Evolutionary conservation across 2,888 invertebrate genomes (phyloP).

Genomic region (Melinaea marsaeus): DNA sequence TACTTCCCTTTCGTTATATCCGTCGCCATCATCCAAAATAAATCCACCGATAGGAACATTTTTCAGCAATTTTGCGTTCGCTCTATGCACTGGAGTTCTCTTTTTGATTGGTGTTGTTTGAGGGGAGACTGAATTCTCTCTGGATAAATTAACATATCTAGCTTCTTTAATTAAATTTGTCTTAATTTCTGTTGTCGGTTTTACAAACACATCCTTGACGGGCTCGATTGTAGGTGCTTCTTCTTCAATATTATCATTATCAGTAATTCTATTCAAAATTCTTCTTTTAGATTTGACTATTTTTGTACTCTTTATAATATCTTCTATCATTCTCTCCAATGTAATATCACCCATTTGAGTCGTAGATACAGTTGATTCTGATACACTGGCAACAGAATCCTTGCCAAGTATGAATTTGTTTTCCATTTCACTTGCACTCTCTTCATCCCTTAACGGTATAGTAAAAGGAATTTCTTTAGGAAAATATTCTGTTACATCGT

Average conservation of each 20-base stretch:
- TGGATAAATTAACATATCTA: slow-evolving; percentile 62
- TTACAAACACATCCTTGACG: slow-evolving; percentile 65
- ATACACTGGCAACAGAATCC: slow-evolving; percentile 55
- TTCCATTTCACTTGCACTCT: slow-evolving; percentile 70
- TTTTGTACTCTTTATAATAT: slow-evolving; percentile 78
- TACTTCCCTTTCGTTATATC: slow-evolving; percentile 73
- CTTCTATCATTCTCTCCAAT: slow-evolving; percentile 80
- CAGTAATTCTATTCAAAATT: slow-evolving; percentile 49
- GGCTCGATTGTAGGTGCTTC: slow-evolving; percentile 53
- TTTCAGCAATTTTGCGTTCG: slow-evolving; percentile 61
- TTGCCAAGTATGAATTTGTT: slow-evolving; percentile 68
- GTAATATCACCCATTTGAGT: slow-evolving; percentile 75
- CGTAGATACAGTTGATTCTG: slow-evolving; percentile 70
- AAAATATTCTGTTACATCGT: slow-evolving; percentile 73
- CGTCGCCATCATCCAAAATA: slow-evolving; percentile 68
- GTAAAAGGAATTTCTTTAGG: slow-evolving; percentile 69
- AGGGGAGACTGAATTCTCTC: slow-evolving; percentile 69
- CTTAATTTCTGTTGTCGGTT: slow-evolving; percentile 64
- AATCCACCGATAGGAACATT: slow-evolving; percentile 71
- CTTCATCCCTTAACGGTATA: slow-evolving; percentile 65
- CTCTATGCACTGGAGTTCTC: slow-evolving; percentile 52
- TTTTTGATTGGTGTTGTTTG: slow-evolving; percentile 61
- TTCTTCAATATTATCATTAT: slow-evolving; percentile 39
- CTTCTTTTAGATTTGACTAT: slow-evolving; percentile 66
- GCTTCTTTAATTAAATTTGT: slow-evolving; percentile 68